Conservation (phyloP, 2,888 invertebrate genomes). For the Odiellus spinosus region DNA sequence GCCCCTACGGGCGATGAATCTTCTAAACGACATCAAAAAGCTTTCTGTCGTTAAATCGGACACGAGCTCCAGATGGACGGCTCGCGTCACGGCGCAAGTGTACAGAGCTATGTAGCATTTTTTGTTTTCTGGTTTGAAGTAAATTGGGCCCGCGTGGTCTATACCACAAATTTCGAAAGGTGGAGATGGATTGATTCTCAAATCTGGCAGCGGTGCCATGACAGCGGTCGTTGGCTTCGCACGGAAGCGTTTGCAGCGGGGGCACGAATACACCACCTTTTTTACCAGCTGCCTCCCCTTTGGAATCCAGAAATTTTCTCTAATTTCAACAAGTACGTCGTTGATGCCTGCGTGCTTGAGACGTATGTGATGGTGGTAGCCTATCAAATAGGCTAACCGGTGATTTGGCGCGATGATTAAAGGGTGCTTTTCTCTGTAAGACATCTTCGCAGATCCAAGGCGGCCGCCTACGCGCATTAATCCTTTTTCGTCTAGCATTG, state of each 20-base stretch:
- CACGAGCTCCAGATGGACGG: too few species aligned
- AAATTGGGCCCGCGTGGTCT: slow-evolving; percentile 1
- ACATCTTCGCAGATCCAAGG: not conserved
- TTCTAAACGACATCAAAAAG: slow-evolving; percentile 2
- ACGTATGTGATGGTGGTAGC: not conserved
- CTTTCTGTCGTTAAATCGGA: too few species aligned
- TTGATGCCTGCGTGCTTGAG: slow-evolving; percentile 1
- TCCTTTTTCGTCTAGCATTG: too few species aligned
- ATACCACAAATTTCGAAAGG: not conserved
- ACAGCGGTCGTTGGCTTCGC: not conserved
- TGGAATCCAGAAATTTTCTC: not conserved
- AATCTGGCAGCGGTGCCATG: not conserved
- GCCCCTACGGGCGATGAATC: slow-evolving; percentile 1
- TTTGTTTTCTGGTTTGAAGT: too few species aligned
- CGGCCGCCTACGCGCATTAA: not conserved
- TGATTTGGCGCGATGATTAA: not conserved
- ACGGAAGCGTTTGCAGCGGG: not conserved
- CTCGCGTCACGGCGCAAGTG: too few species aligned
- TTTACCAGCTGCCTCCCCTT: not conserved
- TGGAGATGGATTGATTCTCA: not conserved
- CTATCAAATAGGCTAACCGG: not conserved
- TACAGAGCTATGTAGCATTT: too few species aligned
- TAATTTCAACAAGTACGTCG: slow-evolving; percentile 1
- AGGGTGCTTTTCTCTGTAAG: not conserved
- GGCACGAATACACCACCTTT: not conserved